Base-by-base conservation (phyloP, 2,113 vertebrate species). In the Platysternon megacephalum region DNA sequence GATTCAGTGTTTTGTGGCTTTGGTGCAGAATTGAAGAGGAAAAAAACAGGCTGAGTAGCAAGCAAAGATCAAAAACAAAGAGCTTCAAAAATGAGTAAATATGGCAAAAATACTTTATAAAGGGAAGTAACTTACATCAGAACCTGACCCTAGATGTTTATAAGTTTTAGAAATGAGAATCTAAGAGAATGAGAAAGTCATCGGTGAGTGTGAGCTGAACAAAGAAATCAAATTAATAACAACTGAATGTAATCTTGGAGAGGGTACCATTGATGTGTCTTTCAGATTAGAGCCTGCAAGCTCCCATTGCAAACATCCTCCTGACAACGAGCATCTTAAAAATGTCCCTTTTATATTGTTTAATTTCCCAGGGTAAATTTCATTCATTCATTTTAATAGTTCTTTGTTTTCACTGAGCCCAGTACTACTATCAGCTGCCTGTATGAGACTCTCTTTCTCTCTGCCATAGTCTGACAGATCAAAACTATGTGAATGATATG, bases 21-120 rank as follows among this genome's bases (percentile, higher is more conserved):
- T 32, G 84, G 88, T 85, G 14, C 10, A 81, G 96, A 96, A 79
- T 93, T 86, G 84, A 94, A 58, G 53, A 83, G 53, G 94, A 84
- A 92, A 56, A 55, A 93, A 92, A 88, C 19, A 61, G 29, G 44
- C 94, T 89, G 55, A 96, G 24, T 21, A 83, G 8, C n/a, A 89
- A 94, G 32, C 42, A 48, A 14, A 42, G 26, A 39, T 92, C 55
- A 91, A 90, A 93, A 13, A 84, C 1, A 83, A 24, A 4, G 39
- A 88, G 32, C 32, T 94, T 94, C 86, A 91, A 88, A 93, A 92
- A 48, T 19, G 35, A n/a, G 32, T 72, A 94, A 94, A 90, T 53
- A 82, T 4, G 21, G 12, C 2, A 16, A 1, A 3, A 19, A 65
- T 8, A 13, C 2, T n/a, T 52, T 24, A 81, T 29, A 39, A 24